phyloP scores from a whole-genome alignment of 2,888 invertebrate species.

The Biston stratarius region DNA sequence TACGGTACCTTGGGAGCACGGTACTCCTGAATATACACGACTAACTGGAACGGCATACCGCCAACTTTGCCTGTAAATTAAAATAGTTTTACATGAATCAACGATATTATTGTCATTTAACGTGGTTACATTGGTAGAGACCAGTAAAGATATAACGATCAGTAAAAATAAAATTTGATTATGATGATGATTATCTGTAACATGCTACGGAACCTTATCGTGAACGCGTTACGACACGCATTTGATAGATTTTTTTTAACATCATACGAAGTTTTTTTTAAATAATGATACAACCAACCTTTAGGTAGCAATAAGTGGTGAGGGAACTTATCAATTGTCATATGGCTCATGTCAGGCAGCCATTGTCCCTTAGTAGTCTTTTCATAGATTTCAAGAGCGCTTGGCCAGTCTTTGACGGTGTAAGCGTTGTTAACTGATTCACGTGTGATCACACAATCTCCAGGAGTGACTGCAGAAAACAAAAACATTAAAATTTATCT shows the following conservation, averaged over 20 bases:
- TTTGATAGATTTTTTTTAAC: too few relatives aligned
- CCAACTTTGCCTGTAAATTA: slow-evolving; percentile 64
- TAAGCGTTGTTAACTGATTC: slow-evolving; percentile 87
- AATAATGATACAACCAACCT: slow-evolving; percentile 63
- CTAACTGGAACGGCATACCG: slow-evolving; percentile 88
- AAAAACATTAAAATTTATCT: neutral
- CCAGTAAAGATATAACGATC: too few relatives aligned
- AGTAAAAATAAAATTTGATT: too few relatives aligned
- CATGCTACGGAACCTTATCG: too few relatives aligned
- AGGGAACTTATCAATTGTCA: slow-evolving; percentile 86
- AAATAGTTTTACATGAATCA: neutral
- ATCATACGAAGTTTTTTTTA: too few relatives aligned
- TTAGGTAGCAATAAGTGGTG: slow-evolving; percentile 88
- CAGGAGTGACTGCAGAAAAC: slow-evolving; percentile 65
- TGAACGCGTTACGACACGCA: too few relatives aligned
- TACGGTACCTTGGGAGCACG: slow-evolving; percentile 71
- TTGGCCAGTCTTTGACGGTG: slow-evolving; percentile 83
- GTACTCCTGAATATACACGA: slow-evolving; percentile 87
- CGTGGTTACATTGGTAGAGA: too few relatives aligned
- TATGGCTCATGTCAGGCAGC: slow-evolving; percentile 73
- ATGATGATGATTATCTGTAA: too few relatives aligned
- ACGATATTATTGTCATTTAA: too few relatives aligned
- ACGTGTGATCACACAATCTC: slow-evolving; percentile 82
- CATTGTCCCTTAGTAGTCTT: slow-evolving; percentile 79
- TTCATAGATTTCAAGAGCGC: slow-evolving; percentile 73